Base-by-base conservation (phyloP, 2,888 invertebrate species). In the Neocrepidodera transversa region DNA sequence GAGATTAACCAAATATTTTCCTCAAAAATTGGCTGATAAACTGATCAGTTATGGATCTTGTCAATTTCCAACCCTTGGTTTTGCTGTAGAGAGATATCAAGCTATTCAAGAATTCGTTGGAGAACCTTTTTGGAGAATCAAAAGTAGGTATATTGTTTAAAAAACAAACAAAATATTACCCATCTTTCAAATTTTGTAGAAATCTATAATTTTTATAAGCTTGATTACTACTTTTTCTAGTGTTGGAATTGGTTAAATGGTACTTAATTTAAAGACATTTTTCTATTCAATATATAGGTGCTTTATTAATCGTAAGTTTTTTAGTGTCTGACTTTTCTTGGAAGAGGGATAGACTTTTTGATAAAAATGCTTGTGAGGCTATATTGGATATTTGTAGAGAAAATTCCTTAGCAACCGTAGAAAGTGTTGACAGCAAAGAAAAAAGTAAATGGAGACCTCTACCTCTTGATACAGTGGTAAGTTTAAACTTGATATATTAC, bases 31-130 rank as follows among this genome's bases (percentile, higher is more conserved):
- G 49, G 84, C 87, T 0, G 86, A 92, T 54, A 89, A 90, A 76
- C 78, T 97, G 1, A 91, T 99, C 43, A 98, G 97, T 79, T 99
- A 99, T 78, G 99, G 99, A 1, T 96, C 95, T 58, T 99, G 99
- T 76, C 99, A 99, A 80, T 98, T 99, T 79, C 99, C 99, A 3
- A 99, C 99, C 0, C 82, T 99, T n/a, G 99, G 99, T 1, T 99
- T 99, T 85, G 97, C 99, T n/a, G 98, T 97, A 0, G 97, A 99
- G 78, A 85, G 99, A 50, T 98, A 92, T 77, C 89, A 95, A 75
- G 93, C 95, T 17, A 90, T 95, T 43, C 90, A 95, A 77, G 88
- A 87, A 64, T 99, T 99, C 80, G 86, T 96, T 6, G 83, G 93
- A 0, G 97, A 99, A 80, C 84, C 87, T 2, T 99, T 98, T 82